These are phyloP conservation scores for Copidosoma floridanum DNA, from an alignment of 1,140 invertebrate species.

Conservation along the genomic window DNA sequence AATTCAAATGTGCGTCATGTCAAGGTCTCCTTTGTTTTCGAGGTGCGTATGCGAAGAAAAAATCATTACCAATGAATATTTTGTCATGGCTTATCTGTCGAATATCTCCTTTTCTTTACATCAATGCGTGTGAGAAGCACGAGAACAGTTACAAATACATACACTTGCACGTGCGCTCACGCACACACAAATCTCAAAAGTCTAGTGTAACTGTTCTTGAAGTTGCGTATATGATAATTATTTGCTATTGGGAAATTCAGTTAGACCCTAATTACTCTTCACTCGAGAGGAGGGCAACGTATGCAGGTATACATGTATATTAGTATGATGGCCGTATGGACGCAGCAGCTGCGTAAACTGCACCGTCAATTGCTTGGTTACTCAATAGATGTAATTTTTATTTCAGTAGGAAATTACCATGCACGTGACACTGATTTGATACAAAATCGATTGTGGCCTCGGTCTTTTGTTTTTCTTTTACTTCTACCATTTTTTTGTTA, in stretches of 20 bases:
- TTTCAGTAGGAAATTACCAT: slow-evolving; percentile 7
- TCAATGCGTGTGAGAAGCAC: too few relatives aligned
- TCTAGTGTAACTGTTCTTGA: too few relatives aligned
- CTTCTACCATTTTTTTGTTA: not conserved
- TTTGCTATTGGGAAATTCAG: slow-evolving; percentile 5
- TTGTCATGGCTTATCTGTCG: too few relatives aligned
- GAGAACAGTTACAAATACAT: too few relatives aligned
- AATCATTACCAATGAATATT: not conserved
- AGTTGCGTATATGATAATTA: slow-evolving; percentile 1
- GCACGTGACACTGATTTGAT: slow-evolving; percentile 33
- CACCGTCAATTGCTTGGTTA: not conserved
- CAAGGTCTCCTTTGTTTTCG: not conserved
- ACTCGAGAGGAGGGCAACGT: too few relatives aligned
- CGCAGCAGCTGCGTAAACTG: not conserved
- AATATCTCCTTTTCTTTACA: too few relatives aligned
- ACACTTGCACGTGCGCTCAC: too few relatives aligned
- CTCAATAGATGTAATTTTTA: not conserved
- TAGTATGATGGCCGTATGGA: not conserved
- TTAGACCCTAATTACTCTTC: slow-evolving; percentile 7
- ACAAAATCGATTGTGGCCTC: slow-evolving; percentile 32
- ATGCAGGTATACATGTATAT: too few relatives aligned
- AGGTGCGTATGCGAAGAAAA: not conserved
- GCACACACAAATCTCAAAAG: too few relatives aligned
- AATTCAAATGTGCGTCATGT: not conserved
- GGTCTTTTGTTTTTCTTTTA: not conserved